Conservation (phyloP, 2,113 vertebrate species). For the Cyrtonyx montezumae region DNA sequence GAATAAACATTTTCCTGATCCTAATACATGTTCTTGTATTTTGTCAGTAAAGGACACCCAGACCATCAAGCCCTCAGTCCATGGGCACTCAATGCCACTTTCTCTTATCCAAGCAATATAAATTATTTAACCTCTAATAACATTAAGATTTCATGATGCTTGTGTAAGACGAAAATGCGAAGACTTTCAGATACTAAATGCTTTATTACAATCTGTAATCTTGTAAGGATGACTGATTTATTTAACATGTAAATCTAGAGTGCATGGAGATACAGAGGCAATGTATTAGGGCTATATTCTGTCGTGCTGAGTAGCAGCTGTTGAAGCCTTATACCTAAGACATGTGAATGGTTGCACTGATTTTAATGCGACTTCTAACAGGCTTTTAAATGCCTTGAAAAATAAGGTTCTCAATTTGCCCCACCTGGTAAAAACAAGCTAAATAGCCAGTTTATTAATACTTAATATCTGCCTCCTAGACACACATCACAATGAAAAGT, state of each 20-base stretch:
- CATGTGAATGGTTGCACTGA: background rate
- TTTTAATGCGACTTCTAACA: constrained; percentile 31
- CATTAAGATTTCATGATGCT: constrained; percentile 53
- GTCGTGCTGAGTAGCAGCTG: background rate
- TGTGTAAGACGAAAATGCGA: constrained; percentile 10
- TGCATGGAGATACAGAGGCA: background rate
- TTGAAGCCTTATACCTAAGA: constrained; percentile 18
- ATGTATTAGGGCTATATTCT: background rate
- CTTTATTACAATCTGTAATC: constrained; percentile 31
- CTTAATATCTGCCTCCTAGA: constrained; percentile 27
- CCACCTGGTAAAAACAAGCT: constrained; percentile 5
- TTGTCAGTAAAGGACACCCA: background rate
- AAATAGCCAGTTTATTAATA: constrained; percentile 54
- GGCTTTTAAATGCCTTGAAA: constrained; percentile 12
- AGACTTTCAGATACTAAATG: constrained; percentile 27
- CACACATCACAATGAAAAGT: constrained; percentile 3
- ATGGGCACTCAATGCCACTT: background rate
- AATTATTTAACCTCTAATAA: constrained; percentile 63
- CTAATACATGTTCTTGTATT: background rate
- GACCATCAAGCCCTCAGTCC: background rate
- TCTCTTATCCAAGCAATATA: constrained; percentile 10
- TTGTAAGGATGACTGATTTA: constrained; percentile 29
- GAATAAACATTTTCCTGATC: background rate
- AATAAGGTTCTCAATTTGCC: constrained; percentile 9
- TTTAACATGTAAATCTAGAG: constrained; percentile 19